Evolutionary conservation across 2,888 invertebrate species (phyloP).

Genomic region (Ceramica pisi): DNA sequence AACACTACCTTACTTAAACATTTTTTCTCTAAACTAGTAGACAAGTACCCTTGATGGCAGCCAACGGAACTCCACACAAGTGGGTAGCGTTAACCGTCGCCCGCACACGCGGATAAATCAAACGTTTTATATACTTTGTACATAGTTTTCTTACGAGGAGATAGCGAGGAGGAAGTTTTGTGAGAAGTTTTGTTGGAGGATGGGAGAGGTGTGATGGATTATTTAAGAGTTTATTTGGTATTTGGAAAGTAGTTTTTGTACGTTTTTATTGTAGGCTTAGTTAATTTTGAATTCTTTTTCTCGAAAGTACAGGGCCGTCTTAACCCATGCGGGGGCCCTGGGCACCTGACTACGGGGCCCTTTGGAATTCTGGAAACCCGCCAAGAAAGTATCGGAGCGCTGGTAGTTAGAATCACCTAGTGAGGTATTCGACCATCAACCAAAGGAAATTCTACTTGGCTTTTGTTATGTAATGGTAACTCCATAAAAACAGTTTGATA

Average conservation of each 20-base stretch:
- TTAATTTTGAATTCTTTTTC: neutral
- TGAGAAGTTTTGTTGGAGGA: neutral
- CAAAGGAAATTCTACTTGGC: no score
- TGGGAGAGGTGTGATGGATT: neutral
- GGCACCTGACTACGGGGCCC: no score
- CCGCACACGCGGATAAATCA: constrained; percentile 49
- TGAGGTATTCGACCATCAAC: no score
- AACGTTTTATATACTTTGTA: constrained; percentile 32
- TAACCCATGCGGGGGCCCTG: no score
- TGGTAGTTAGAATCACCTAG: no score
- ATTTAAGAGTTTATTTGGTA: neutral
- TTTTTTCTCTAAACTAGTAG: constrained; percentile 38
- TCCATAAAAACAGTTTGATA: no score
- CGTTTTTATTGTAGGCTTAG: neutral
- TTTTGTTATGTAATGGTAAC: no score
- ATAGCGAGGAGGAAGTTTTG: constrained; percentile 15
- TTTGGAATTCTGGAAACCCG: no score
- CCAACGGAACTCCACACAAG: constrained; percentile 39
- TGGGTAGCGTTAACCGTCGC: constrained; percentile 43
- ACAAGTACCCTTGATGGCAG: constrained; percentile 28
- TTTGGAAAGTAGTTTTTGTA: neutral
- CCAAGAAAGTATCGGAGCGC: no score
- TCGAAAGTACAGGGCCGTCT: no score
- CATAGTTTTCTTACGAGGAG: neutral
- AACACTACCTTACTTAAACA: constrained; percentile 15